Evolutionary conservation across 1,140 invertebrate genomes (phyloP), one percentile per base, ranked within the genome.

Genomic region (Dolichoris vasculosae): DNA sequence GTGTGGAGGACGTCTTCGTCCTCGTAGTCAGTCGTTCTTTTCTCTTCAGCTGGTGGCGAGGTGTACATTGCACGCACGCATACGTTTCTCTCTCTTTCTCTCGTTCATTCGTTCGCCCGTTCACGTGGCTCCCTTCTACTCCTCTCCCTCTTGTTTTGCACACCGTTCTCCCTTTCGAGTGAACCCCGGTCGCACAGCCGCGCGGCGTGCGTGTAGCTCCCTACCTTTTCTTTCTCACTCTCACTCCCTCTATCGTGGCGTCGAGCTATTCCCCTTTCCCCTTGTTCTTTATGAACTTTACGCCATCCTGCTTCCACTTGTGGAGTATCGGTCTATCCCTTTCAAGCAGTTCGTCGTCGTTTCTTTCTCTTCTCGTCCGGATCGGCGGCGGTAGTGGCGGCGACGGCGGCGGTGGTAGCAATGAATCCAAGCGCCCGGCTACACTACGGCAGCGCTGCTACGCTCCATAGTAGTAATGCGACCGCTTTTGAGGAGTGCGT

Each of bases 401-500:
- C 26, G 40, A 43, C 43, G 40, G 40, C 4, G 23, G 63, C 86
- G 85, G 83, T 87, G 73, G 83, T 86, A 83, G 90, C 77, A 17
- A 32, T 30, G 51, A 40, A 69, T 87, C 85, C 77, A 84, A 87
- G n/a, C 86, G 87, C 51, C 89, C 71, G 38, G 84, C 89, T 89
- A 87, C 88, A 86, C 87, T 86, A 84, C 88, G 88, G 86, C 87
- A 86, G 86, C 87, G 88, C 86, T 88, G 85, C 82, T 73, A 79
- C 85, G 87, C 83, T 90, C 90, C 88, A 90, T 91, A 92, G 90
- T 67, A 85, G 84, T 93, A 91, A 90, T 89, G 92, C 89, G 90
- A 91, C 87, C 89, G 91, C 89, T 88, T 88, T 87, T 89, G 89
- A 89, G 63, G 86, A 89, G 90, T 88, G 88, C 76, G 82, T 40